Evolutionary conservation across 1,140 invertebrate genomes (phyloP).

Genomic region (Oryctes rhinoceros): DNA sequence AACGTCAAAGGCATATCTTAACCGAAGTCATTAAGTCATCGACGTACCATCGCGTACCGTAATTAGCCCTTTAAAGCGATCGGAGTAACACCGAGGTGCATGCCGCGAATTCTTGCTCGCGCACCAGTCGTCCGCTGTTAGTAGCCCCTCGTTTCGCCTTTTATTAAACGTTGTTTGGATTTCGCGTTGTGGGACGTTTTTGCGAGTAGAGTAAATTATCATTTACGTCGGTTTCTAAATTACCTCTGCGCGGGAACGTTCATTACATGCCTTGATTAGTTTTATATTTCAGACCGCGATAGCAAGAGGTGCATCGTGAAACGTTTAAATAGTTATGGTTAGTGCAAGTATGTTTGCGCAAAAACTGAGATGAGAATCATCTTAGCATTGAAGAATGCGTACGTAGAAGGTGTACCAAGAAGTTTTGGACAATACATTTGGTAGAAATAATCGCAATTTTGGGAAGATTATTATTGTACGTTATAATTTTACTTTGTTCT

Average conservation of each 20-base stretch:
- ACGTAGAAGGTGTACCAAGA: too few relatives aligned
- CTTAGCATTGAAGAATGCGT: too few relatives aligned
- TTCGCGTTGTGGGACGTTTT: neutral
- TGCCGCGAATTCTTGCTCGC: neutral
- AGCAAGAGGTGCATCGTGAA: too few relatives aligned
- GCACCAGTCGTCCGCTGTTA: neutral
- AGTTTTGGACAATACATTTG: too few relatives aligned
- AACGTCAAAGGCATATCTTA: neutral
- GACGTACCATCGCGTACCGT: neutral
- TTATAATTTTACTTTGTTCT: too few relatives aligned
- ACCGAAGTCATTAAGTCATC: constrained; percentile 7
- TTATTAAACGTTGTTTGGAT: neutral
- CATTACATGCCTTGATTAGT: neutral
- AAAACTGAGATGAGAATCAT: too few relatives aligned
- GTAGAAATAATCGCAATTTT: too few relatives aligned
- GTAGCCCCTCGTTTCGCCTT: neutral
- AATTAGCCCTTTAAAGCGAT: constrained; percentile 6
- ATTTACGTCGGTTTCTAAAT: constrained; percentile 21
- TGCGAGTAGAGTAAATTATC: neutral
- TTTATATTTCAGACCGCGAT: neutral
- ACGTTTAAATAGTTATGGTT: too few relatives aligned
- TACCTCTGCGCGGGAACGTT: neutral
- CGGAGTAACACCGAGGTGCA: neutral
- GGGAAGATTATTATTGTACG: too few relatives aligned
- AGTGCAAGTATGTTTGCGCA: too few relatives aligned